Evolutionary conservation across 1,140 invertebrate genomes (phyloP), one percentile per base, ranked within the genome.

Genomic region (Cephus cinctus): DNA sequence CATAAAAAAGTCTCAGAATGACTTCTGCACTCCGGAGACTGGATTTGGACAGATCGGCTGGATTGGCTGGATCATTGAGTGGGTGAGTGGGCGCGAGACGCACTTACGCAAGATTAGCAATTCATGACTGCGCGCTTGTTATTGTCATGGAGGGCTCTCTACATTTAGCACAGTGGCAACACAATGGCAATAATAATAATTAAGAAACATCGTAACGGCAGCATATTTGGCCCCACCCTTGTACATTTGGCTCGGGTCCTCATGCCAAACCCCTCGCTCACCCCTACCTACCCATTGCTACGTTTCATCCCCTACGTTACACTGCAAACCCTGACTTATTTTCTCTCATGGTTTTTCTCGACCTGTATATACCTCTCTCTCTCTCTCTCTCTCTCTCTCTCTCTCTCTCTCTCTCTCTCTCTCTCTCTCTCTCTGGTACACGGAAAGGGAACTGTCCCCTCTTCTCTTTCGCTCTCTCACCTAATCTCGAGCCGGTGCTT

Each of bases 151-250:
- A 57, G 62, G 56, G 54, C 49, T 42, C 44, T 32, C 25, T 47
- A 57, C 56, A 61, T 63, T 71, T 63, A 69, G 52, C 62, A 20
- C 41, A 44, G 25, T 47, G 58, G 61, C 63, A 66, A 65, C 62
- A 68, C 63, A 61, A 57, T 52, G 63, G 71, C 62, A 76, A 75
- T 74, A 73, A 74, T 71, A 72, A 75, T 75, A 76, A 76, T 76
- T 76, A 75, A 75, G 71, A 74, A 73, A 73, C 66, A 76, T 72
- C 65, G 69, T 69, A 72, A 74, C 64, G 55, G 57, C 40, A 39
- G 63, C 62, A 68, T 66, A 73, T 71, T 74, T 59, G 61, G 60
- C 41, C 47, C 53, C 43, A 56, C 50, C 44, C 50, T 55, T 35
- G 40, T 45, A 56, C 58, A 52, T 49, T 56, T 65, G 50, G 39